A percentile compares a stretch with the other conserved stretches of the same genome.
phyloP scores from a whole-genome alignment of 2,888 invertebrate genomes.

The Agapetus fuscipes region DNA sequence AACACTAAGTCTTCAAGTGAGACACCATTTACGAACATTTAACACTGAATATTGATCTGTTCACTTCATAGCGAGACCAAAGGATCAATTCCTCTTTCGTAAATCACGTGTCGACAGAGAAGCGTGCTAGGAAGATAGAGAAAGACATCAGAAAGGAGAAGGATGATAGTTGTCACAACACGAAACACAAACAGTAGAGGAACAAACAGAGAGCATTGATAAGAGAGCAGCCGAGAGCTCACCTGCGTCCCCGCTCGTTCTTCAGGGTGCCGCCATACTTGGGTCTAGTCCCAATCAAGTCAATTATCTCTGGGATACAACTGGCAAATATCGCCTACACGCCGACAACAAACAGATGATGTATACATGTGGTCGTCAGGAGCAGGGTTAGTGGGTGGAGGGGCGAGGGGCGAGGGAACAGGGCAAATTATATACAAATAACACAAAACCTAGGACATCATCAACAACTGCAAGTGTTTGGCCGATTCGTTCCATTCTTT shows the following conservation, averaged over 20 bases:
- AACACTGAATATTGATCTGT: slow-evolving; percentile 7
- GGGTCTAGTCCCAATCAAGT: slow-evolving; percentile 99
- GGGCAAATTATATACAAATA: slow-evolving; percentile 15
- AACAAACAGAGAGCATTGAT: no score
- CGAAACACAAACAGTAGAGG: slow-evolving; percentile 52
- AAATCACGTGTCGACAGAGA: slow-evolving; percentile 46
- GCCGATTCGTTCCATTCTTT: background rate
- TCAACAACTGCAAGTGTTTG: no score
- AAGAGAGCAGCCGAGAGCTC: slow-evolving; percentile 54
- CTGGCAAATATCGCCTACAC: slow-evolving; percentile 99
- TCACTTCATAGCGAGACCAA: slow-evolving; percentile 39
- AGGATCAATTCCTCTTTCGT: slow-evolving; percentile 46
- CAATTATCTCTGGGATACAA: slow-evolving; percentile 99
- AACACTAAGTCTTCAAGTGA: slow-evolving; percentile 21
- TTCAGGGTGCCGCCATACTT: slow-evolving; percentile 99
- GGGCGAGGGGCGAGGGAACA: slow-evolving; percentile 5
- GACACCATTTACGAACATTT: slow-evolving; percentile 22
- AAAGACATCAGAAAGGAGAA: slow-evolving; percentile 27
- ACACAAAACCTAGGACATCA: slow-evolving; percentile 3
- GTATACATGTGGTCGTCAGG: slow-evolving; percentile 41
- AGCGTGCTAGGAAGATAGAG: slow-evolving; percentile 44
- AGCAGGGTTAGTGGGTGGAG: slow-evolving; percentile 23
- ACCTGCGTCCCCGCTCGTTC: slow-evolving; percentile 99
- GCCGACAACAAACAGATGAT: slow-evolving; percentile 52
- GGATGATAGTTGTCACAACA: slow-evolving; percentile 48